Conservation (phyloP, 1,140 invertebrate species). For the Aphaenogaster rudis region DNA sequence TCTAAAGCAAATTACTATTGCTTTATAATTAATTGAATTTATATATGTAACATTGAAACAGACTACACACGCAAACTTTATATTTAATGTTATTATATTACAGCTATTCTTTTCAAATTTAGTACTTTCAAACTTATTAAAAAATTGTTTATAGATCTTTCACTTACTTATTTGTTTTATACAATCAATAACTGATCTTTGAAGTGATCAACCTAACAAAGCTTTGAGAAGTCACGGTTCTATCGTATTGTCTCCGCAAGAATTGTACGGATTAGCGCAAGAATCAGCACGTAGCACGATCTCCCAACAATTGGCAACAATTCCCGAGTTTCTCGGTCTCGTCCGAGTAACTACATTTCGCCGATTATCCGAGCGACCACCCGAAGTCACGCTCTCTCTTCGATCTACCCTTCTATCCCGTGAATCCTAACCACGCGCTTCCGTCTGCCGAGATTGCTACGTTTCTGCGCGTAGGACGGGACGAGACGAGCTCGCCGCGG, state of each 20-base stretch:
- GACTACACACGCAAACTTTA: not conserved
- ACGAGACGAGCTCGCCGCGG: not conserved
- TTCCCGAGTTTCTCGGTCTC: constrained; percentile 21
- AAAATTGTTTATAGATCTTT: not conserved
- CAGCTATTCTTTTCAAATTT: not conserved
- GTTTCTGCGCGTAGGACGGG: constrained; percentile 41
- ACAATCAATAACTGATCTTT: not conserved
- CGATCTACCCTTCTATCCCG: constrained; percentile 23
- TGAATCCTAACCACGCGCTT: constrained; percentile 52
- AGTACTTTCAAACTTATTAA: not conserved
- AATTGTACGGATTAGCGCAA: constrained; percentile 29
- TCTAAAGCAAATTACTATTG: not conserved
- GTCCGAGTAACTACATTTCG: constrained; percentile 43
- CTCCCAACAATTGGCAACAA: constrained; percentile 7
- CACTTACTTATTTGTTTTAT: not conserved
- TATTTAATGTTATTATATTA: not conserved
- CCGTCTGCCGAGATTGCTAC: constrained; percentile 55
- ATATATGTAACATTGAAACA: not conserved
- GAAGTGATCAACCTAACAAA: not conserved
- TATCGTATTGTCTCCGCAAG: not conserved
- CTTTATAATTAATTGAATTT: constrained; percentile 4
- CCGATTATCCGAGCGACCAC: constrained; percentile 40
- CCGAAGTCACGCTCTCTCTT: constrained; percentile 55
- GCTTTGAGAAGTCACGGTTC: not conserved
- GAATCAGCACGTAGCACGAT: not conserved